Evolutionary conservation across 2,113 vertebrate species (phyloP), one percentile per base, ranked within the genome.

Genomic region (Heterotilapia buettikoferi): DNA sequence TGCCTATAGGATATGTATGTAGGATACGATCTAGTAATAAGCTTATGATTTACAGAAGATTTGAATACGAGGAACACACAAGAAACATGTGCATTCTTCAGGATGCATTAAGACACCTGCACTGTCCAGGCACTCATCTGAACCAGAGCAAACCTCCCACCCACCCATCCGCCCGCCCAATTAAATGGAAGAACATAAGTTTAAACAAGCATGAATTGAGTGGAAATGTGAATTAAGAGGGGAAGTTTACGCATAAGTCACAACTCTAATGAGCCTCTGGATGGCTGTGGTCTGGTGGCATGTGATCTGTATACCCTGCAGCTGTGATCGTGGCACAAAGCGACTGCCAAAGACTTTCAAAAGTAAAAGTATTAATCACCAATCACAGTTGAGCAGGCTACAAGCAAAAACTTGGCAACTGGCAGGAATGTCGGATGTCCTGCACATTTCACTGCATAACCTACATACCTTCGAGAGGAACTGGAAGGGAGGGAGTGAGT

Each of bases 241-340:
- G 8, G 9, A 21, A 5, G 7, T 36, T 43, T 21, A 3, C 3
- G 43, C 50, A 38, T 9, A 40, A 80, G 73, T 80, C 16, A 36
- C 6, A 81, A 52, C 29, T 18, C 0, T 8, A 40, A 84, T 29
- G 38, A 61, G 21, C 19, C 45, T 63, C 43, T 29, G 26, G 45
- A 52, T 8, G 19, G 12, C 50, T 57, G 29, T 76, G 66, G 71
- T 26, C 29, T 45, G 40, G 43, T 73, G 84, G 73, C 89, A 90
- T 83, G 86, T 93, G 94, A 92, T 85, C 57, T 56, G 80, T 56
- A 66, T 52, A n/a, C 80, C 54, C 68, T 56, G 68, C 61, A 73
- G 89, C 88, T 91, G 73, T 78, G 61, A 90, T 82, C 40, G 57
- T 80, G 82, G 59, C 57, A 84, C 71, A 66, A 76, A 13, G 9